Conservation (phyloP, 2,888 invertebrate species). For the Tetranychus piercei region DNA sequence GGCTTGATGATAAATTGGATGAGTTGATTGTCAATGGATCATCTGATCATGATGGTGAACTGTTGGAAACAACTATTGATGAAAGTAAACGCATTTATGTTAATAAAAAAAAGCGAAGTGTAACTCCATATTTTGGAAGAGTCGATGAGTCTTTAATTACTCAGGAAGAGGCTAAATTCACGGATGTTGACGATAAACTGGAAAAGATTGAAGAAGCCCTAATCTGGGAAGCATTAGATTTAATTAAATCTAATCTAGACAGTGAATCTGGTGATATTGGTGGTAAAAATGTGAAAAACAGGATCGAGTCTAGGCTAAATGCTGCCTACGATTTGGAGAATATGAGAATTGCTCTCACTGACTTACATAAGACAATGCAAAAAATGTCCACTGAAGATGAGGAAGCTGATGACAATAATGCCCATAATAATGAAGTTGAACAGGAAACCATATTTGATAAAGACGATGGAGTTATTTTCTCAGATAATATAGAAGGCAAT, state of each 20-base stretch:
- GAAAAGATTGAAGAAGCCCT: slow-evolving; percentile 14
- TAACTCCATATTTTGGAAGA: not conserved
- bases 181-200: slow-evolving; percentile 12
- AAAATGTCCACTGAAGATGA: slow-evolving; percentile 20
- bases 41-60: not conserved
- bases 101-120: not conserved
- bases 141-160: not conserved
- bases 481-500: too few species aligned
- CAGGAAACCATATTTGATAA: not conserved
- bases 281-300: slow-evolving; percentile 1
- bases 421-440: not conserved
- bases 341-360: slow-evolving; percentile 23
- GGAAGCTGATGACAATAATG: slow-evolving; percentile 16
- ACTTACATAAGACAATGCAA: slow-evolving; percentile 21
- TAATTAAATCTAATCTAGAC: not conserved
- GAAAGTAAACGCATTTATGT: not conserved
- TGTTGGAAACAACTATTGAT: not conserved
- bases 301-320: slow-evolving; percentile 21
- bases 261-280: not conserved
- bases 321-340: slow-evolving; percentile 26
- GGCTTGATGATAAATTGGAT: not conserved
- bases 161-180: slow-evolving; percentile 7
- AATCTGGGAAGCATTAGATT: slow-evolving; percentile 13
- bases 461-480: too few species aligned
- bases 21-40: not conserved